Base-by-base conservation (phyloP, 2,888 invertebrate species). In the Eustalomyia histrio region DNA sequence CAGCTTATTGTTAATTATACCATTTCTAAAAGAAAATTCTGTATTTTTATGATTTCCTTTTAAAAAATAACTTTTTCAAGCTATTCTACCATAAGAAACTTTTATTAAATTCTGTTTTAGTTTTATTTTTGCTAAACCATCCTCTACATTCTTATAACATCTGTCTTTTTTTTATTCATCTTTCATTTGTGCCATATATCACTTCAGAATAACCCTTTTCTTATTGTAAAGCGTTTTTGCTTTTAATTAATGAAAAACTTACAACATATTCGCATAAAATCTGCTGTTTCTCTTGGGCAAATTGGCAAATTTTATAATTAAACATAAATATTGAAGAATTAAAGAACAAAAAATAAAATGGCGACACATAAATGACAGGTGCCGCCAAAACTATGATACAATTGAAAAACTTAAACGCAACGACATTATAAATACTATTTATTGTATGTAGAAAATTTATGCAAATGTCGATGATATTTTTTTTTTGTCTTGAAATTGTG, bases 381-480 rank as follows among this genome's bases (percentile, higher is more conserved):
- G 88, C 88, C 85, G 88, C 84, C 84, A 85, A 57, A 84, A 86
- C 84, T 84, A 83, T 84, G 80, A 86, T 87, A 87, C 87, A 85
- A 87, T 52, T 39, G 35, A 17, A 61, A 50, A 39, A 65, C 29
- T 29, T 29, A 4, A 43, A 21, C 18, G 18, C 21, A 63, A 50
- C 63, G 29, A 29, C 50, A 50, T 29, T 50, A 39, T 39, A 12
- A 39, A 39, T 39, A 39, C 39, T 12, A 29, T 24, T 2, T 5
- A 24, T 1, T 6, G 29, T 21, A 4, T 21, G 21, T 21, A 21
- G 21, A 35, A 35, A 35, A 35, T 35, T 3, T 10, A 35, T 35
- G 1, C 35, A 35, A 35, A 39, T 12, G 12, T 14, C 39, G 14
- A 39, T 39, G 39, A 12, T 35, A 5, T 35, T 35, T 35, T 35